Conservation (phyloP, 2,797 vertebrate genomes). For the Tarsius wallacei region DNA sequence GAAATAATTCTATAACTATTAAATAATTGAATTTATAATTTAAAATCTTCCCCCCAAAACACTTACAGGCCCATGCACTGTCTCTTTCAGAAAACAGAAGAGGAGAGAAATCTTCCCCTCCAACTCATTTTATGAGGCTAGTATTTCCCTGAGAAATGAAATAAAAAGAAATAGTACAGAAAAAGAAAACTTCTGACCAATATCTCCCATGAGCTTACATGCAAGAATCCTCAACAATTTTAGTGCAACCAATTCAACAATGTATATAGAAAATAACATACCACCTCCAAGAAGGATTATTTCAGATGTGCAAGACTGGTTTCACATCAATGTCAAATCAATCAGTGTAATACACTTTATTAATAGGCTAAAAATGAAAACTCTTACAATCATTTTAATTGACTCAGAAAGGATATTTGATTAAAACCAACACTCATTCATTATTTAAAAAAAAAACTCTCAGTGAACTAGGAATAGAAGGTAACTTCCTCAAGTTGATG, state of each 20-base stretch:
- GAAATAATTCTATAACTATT: slow-evolving; percentile 16
- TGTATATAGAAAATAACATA: not conserved
- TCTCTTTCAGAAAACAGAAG: slow-evolving; percentile 5
- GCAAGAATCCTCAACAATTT: not conserved
- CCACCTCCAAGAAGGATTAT: not conserved
- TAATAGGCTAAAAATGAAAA: slow-evolving; percentile 30
- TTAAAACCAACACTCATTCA: not conserved
- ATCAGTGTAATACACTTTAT: not conserved
- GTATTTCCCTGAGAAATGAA: not conserved
- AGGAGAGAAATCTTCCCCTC: not conserved
- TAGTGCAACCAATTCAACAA: not conserved
- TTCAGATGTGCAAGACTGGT: not conserved
- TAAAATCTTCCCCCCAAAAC: not conserved
- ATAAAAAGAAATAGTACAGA: not conserved
- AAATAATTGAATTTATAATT: slow-evolving; percentile 23
- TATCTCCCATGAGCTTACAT: not conserved
- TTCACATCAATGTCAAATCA: not conserved
- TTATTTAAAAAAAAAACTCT: not conserved
- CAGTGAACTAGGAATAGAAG: not conserved
- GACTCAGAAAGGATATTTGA: not conserved
- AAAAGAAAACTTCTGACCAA: not conserved
- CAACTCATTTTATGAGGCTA: not conserved
- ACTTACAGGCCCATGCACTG: not conserved
- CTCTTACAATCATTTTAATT: not conserved
- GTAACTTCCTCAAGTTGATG: not conserved